phyloP scores from a whole-genome alignment of 2,113 vertebrate genomes.

The Aythya baeri region DNA sequence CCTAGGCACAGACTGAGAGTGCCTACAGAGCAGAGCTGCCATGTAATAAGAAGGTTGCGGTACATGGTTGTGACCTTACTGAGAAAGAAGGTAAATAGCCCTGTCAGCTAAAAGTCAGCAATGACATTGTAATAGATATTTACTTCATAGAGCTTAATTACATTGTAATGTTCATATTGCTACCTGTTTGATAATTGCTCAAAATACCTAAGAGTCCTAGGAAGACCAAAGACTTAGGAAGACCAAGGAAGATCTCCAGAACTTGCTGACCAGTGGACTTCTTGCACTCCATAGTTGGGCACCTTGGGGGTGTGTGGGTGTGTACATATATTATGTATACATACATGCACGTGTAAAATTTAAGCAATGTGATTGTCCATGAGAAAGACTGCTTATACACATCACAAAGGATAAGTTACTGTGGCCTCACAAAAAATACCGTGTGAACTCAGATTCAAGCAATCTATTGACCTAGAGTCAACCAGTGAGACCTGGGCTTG shows the following conservation, averaged over 20 bases:
- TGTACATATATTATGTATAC: not conserved
- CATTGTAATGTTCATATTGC: not conserved
- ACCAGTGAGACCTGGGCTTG: not conserved
- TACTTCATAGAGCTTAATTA: not conserved
- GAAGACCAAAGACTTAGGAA: not conserved
- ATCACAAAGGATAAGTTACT: not conserved
- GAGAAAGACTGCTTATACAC: not conserved
- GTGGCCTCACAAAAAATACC: not conserved
- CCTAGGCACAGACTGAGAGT: not conserved
- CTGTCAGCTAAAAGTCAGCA: not conserved
- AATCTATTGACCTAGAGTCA: not conserved
- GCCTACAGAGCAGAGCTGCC: not conserved
- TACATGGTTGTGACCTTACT: not conserved
- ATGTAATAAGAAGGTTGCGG: not conserved
- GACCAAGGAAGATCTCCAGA: not conserved
- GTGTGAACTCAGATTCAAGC: not conserved
- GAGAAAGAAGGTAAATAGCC: not conserved
- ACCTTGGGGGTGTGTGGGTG: fast-evolving
- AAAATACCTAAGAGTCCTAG: not conserved
- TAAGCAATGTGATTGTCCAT: not conserved
- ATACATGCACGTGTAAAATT: not conserved
- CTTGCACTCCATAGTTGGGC: not conserved
- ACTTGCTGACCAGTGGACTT: not conserved
- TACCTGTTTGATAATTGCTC: not conserved
- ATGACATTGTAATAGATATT: not conserved